Evolutionary conservation across 2,113 vertebrate genomes (phyloP), one percentile per base, ranked within the genome.

Genomic region (Amblyornis subalaris): DNA sequence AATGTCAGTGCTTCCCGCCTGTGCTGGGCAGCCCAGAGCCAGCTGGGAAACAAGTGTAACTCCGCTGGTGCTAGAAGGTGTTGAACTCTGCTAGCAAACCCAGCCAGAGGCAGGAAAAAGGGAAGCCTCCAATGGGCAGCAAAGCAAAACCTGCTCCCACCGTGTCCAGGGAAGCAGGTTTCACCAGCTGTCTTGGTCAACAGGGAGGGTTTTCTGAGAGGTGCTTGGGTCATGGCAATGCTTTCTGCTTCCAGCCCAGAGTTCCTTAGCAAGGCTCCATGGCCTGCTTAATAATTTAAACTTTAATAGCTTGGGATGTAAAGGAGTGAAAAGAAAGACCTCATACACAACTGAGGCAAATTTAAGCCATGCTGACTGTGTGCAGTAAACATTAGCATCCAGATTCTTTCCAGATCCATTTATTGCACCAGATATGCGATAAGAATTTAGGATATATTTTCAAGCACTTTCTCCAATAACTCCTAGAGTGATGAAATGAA

Each of bases 71-170:
- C 35, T 62, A 60, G n/a, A 35, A 90, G 45, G 18, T 42, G 12
- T 22, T 25, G 22, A 44, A 16, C 0, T 1, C 60, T 74, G 48
- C 60, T n/a, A 21, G 64, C 47, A 73, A 84, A 45, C 8, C 40
- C 6, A 3, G 13, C 29, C 26, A 14, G 40, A 67, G 24, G n/a
- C 47, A 78, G 74, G 28, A 11, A 22, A 31, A 74, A 71, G 47
- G 7, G 33, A 62, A 85, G 8, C 14, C 28, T 66, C 31, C 1
- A 1, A 1, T 0, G 0, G 5, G 15, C 1, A 2, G 35, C 12
- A 7, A 48, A 82, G 31, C 22, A 66, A 29, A 82, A 12, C 23
- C 33, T 21, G 9, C 17, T 85, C 18, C 54, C 12, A 0, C 29
- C 13, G 3, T 1, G 0, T 31, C 22, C 5, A 3, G 47, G 20